Percentiles rank a stretch among this genome's conserved stretches.
Evolutionary conservation across 2,113 vertebrate species (phyloP).

Genomic region (Gulo gulo): DNA sequence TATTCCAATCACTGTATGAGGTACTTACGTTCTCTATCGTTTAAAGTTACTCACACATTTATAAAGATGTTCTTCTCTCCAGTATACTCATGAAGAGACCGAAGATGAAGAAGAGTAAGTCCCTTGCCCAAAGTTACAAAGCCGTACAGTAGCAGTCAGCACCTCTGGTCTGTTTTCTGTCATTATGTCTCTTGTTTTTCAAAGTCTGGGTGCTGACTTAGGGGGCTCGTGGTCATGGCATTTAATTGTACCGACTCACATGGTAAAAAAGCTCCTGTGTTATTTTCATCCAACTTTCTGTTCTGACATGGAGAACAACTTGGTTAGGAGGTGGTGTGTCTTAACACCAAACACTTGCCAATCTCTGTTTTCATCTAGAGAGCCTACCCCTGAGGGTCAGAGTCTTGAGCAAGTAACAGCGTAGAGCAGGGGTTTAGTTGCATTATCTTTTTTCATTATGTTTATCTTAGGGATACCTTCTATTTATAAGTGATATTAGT

Average conservation of each 20-base stretch:
- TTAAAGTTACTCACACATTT: not conserved
- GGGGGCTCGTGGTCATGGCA: not conserved
- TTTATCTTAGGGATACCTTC: not conserved
- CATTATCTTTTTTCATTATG: not conserved
- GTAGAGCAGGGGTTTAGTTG: not conserved
- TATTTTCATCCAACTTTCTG: not conserved
- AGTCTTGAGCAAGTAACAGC: not conserved
- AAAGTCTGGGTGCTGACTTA: not conserved
- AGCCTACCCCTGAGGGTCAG: not conserved
- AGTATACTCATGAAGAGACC: not conserved
- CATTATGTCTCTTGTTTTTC: not conserved
- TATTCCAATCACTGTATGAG: not conserved
- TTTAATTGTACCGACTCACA: not conserved
- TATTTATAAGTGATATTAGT: not conserved
- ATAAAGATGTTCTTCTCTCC: not conserved
- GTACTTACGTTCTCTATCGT: not conserved
- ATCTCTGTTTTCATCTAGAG: not conserved
- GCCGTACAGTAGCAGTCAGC: not conserved
- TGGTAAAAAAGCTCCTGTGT: not conserved
- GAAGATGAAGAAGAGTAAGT: not conserved
- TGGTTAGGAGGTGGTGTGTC: not conserved
- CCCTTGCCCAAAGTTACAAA: not conserved
- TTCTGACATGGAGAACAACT: not conserved
- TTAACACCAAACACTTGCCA: not conserved
- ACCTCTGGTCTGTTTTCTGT: not conserved